Percentiles rank a stretch among this genome's conserved stretches.
Evolutionary conservation across 2,888 invertebrate species (phyloP).

Genomic region (Pseudoips prasinana): DNA sequence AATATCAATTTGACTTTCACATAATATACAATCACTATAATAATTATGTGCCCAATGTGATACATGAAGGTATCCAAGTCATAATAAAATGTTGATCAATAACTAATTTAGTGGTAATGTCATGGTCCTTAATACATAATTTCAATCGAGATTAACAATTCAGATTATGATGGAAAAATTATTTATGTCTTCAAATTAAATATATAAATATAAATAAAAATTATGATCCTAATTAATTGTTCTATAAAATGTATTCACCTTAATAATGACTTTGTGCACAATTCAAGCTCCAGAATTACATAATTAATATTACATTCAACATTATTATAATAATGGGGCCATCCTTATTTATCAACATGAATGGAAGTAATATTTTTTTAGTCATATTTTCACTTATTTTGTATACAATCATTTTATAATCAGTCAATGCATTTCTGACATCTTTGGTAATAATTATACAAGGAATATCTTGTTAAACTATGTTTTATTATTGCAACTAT

Average conservation of each 20-base stretch:
- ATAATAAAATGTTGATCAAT: constrained; percentile 79
- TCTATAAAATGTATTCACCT: constrained; percentile 41
- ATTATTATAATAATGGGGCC: constrained; percentile 47
- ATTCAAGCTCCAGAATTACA: constrained; percentile 52
- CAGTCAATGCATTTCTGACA: constrained; percentile 56
- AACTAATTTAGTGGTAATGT: constrained; percentile 57
- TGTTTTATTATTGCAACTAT: constrained; percentile 38
- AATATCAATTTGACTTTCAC: constrained; percentile 55
- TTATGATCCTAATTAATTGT: constrained; percentile 36
- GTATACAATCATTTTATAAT: constrained; percentile 43
- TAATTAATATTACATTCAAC: constrained; percentile 37
- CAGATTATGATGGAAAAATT: constrained; percentile 33
- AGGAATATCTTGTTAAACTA: constrained; percentile 35
- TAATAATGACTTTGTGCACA: constrained; percentile 68
- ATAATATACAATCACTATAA: constrained; percentile 49
- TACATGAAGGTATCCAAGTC: constrained; percentile 52
- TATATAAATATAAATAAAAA: constrained; percentile 24
- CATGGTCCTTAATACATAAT: constrained; percentile 69
- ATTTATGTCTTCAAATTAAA: constrained; percentile 28
- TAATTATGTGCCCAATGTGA: constrained; percentile 55
- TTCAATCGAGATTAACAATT: constrained; percentile 50
- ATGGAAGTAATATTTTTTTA: constrained; percentile 49
- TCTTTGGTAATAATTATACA: constrained; percentile 67
- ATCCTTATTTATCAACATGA: constrained; percentile 45
- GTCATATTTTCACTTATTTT: constrained; percentile 40